A percentile compares a stretch with the other conserved stretches of the same genome.
Conservation (phyloP, 2,113 vertebrate species). For the Dinomys branickii region DNA sequence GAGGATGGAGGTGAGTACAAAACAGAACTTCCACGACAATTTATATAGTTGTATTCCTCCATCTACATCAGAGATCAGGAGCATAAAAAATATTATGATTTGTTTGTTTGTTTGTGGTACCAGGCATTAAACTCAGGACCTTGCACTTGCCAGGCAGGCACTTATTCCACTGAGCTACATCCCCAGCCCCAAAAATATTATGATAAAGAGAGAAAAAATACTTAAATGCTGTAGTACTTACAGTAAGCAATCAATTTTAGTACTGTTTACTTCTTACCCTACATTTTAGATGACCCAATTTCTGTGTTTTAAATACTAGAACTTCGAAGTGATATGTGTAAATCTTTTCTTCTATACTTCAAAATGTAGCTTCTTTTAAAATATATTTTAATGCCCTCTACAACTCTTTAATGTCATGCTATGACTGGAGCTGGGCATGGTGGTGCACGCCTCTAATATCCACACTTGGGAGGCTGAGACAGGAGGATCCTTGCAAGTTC, state of each 20-base stretch:
- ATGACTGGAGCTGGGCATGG: too few relatives aligned
- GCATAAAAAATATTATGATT: too few relatives aligned
- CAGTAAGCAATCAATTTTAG: neutral
- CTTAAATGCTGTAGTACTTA: neutral
- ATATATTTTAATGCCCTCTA: neutral
- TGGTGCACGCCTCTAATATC: too few relatives aligned
- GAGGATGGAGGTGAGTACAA: neutral
- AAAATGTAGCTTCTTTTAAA: neutral
- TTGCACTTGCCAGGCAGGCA: too few relatives aligned
- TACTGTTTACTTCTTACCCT: neutral
- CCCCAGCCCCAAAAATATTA: too few relatives aligned
- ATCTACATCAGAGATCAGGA: neutral
- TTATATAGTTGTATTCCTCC: neutral
- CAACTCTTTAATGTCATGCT: neutral
- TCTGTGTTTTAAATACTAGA: neutral
- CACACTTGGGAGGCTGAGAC: too few relatives aligned
- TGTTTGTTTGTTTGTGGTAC: too few relatives aligned
- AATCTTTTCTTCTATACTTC: neutral
- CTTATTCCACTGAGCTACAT: too few relatives aligned
- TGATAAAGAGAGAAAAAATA: neutral
- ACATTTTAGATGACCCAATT: neutral
- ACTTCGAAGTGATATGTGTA: neutral
- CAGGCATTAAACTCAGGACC: too few relatives aligned
- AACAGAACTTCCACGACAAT: neutral
- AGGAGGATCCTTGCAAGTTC: too few relatives aligned